phyloP scores from a whole-genome alignment of 1,140 invertebrate genomes.

The Temnothorax longispinosus region DNA sequence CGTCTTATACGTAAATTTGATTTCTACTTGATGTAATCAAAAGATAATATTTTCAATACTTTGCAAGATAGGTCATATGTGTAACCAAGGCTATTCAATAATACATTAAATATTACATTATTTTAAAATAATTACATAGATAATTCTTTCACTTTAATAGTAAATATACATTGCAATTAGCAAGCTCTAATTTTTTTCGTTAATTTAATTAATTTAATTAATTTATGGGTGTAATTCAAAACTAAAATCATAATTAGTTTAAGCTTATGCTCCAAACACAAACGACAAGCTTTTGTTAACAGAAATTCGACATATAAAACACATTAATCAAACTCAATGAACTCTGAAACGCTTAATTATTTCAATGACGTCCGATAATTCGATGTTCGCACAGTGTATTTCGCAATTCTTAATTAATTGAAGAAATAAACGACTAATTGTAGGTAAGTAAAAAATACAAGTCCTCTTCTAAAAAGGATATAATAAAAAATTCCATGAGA shows the following conservation, averaged over 20 bases:
- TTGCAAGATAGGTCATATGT: background rate
- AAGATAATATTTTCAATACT: conserved; percentile 27
- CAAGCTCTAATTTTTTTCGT: background rate
- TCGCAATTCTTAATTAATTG: background rate
- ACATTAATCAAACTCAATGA: background rate
- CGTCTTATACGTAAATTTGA: background rate
- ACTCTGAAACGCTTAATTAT: background rate
- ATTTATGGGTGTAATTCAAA: background rate
- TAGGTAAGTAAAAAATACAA: background rate
- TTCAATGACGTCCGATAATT: background rate
- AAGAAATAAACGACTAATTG: background rate
- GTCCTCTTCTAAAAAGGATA: too few species aligned
- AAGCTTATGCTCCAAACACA: background rate
- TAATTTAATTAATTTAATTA: background rate
- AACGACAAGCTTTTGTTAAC: background rate
- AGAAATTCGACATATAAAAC: background rate
- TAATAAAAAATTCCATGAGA: background rate
- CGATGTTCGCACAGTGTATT: background rate
- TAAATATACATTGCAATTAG: background rate
- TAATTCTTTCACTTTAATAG: background rate
- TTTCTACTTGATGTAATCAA: background rate
- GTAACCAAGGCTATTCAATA: background rate
- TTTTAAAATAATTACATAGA: background rate
- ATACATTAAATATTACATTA: background rate
- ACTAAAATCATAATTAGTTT: conserved; percentile 1